A percentile compares a stretch with the other conserved stretches of the same genome.
Evolutionary conservation across 2,888 invertebrate species (phyloP).

Genomic region (Chrysomela aeneicollis): DNA sequence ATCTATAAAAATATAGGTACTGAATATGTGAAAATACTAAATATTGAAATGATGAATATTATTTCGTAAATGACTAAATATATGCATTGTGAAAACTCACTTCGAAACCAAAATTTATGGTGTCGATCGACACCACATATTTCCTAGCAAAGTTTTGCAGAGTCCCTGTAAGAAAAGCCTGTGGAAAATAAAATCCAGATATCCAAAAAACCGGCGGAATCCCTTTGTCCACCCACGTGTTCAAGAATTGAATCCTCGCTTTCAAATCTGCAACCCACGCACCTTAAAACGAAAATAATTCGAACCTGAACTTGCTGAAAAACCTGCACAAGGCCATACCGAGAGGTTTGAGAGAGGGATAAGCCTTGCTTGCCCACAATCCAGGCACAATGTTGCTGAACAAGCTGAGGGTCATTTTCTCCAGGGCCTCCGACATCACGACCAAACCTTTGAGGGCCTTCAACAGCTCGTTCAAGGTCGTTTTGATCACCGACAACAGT

Average conservation of each 20-base stretch:
- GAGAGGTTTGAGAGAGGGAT: slow-evolving; percentile 74
- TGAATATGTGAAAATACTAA: no score
- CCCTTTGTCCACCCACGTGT: slow-evolving; percentile 71
- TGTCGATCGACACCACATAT: slow-evolving; percentile 79
- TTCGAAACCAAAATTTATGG: slow-evolving; percentile 69
- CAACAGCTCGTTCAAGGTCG: slow-evolving; percentile 69
- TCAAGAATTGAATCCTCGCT: slow-evolving; percentile 70
- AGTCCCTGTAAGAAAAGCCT: slow-evolving; percentile 84
- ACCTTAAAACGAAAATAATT: slow-evolving; percentile 58
- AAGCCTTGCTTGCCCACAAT: slow-evolving; percentile 75
- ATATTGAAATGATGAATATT: no score
- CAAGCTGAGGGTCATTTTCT: slow-evolving; percentile 72
- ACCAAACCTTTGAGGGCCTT: slow-evolving; percentile 81
- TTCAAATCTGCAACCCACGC: slow-evolving; percentile 73
- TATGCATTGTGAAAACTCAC: no score
- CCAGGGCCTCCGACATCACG: slow-evolving; percentile 79
- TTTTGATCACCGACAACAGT: slow-evolving; percentile 66
- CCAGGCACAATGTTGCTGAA: slow-evolving; percentile 74
- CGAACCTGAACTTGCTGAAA: background rate
- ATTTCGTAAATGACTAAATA: no score
- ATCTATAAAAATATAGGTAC: no score
- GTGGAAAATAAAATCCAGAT: slow-evolving; percentile 86
- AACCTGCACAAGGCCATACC: slow-evolving; percentile 60
- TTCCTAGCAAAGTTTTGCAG: slow-evolving; percentile 84
- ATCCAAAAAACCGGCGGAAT: slow-evolving; percentile 84